Evolutionary conservation across 2,797 vertebrate species (phyloP), one percentile per base, ranked within the genome.

Genomic region (Sebastes itinus): DNA sequence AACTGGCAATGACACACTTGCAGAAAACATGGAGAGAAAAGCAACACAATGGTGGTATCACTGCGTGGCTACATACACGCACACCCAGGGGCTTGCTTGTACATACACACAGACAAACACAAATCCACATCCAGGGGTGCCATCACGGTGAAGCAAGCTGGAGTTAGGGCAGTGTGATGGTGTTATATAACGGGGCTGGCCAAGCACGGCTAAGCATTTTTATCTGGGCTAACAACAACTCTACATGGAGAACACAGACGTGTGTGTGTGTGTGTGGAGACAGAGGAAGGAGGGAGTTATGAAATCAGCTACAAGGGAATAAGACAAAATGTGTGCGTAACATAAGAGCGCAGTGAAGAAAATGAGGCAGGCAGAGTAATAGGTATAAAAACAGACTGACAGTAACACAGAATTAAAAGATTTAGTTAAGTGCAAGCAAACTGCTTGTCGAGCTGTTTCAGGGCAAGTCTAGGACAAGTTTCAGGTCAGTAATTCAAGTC

Each of bases 121-220:
- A 84, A 72, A 83, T 69, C 42, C 60, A 75, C 70, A 83, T 78
- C 76, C 72, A 78, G 84, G 72, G 82, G 70, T 79, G 78, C 59
- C 75, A 71, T 85, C 77, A 80, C 27, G 74, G 81, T 80, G 72
- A 86, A 58, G 69, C 60, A 67, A 72, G 75, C 54, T 23, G 18
- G 63, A 84, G 88, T 76, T 71, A 54, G 80, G 67, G 69, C 70
- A 85, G 75, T 74, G 66, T 71, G 72, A 78, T 70, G 78, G 71
- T 75, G 80, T 92, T 93, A 87, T 78, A 79, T 87, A 93, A 92
- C 67, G 8, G 7, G 71, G 22, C 77, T 42, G 71, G 71, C 73
- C 66, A 49, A 81, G 84, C 82, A 74, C 46, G 2, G 75, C 70
- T 73, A 86, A 89, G 82, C 80, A 87, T 75, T 88, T 84, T 87